A percentile compares a stretch with the other conserved stretches of the same genome.
phyloP scores from a whole-genome alignment of 2,888 invertebrate species.

The Electrophaes corylata region DNA sequence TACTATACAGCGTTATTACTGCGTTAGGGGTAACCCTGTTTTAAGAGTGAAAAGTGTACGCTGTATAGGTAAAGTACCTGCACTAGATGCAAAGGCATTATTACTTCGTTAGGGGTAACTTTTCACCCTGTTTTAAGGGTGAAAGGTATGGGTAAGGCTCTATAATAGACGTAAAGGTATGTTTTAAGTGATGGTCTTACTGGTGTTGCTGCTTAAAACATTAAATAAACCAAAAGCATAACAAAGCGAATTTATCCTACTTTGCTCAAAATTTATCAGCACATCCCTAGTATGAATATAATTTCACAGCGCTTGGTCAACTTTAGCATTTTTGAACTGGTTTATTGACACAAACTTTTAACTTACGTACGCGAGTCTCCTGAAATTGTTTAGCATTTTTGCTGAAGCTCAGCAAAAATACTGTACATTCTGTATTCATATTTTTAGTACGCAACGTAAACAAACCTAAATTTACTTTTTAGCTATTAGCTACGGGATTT shows the following conservation, averaged over 20 bases:
- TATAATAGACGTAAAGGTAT: too few species aligned
- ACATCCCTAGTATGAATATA: background rate
- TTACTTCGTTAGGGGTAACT: too few species aligned
- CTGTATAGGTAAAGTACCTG: too few species aligned
- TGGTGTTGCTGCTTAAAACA: too few species aligned
- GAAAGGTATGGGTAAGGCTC: too few species aligned
- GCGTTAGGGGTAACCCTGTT: too few species aligned
- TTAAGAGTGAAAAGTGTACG: too few species aligned
- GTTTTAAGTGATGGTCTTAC: too few species aligned
- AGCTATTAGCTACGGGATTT: background rate
- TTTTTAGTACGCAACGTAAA: background rate
- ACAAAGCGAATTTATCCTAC: background rate
- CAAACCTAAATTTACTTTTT: background rate
- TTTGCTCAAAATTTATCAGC: background rate
- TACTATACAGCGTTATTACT: too few species aligned
- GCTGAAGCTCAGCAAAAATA: too few species aligned
- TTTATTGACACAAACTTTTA: conserved; percentile 1
- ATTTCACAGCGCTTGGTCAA: background rate
- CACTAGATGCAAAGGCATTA: too few species aligned
- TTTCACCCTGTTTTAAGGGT: too few species aligned
- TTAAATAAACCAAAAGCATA: background rate
- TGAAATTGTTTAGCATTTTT: conserved; percentile 1
- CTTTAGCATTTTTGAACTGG: background rate
- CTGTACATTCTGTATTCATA: background rate
- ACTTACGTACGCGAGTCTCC: background rate